Base-by-base conservation (phyloP, 37 sponge, comb jelly and placozoan species). In the Mnemiopsis leidyi region DNA sequence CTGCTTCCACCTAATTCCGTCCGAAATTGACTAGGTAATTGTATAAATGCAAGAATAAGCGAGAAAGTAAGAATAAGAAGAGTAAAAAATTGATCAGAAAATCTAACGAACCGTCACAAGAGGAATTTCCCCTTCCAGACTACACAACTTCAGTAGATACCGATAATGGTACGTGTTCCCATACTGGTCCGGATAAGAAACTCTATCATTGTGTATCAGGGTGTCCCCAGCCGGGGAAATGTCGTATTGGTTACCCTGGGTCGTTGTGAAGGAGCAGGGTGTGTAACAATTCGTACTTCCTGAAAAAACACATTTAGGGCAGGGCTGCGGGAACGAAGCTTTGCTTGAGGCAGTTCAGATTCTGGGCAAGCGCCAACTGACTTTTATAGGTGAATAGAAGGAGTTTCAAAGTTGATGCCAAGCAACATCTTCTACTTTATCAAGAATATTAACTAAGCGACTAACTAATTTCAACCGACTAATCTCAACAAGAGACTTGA, bases 131-230 rank as follows among this genome's bases (percentile, higher is more conserved):
- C 79, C 79, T 20, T 77, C 73, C 7, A 5, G 26, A 85, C 90
- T 40, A 85, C 90, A 85, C 23, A 85, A 13, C 90, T 85, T 85
- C 90, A 85, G 38, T 61, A 2, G 33, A 61, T 85, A 85, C 2
- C 90, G 23, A 33, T 40, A 85, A 61, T 85, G 90, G 61, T 36
- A 85, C 24, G 48, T 85, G 25, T 85, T 39, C 0, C 90, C 90
- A 13, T 21, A 16, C 90, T 85, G 40, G 61, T 85, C 90, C 29
- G 90, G 90, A 26, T 25, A 85, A 1, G 90, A 40, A 18, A 23
- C 36, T 1, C 30, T 38, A 0, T 38, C 24, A 40, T 85, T 61
- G 90, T 40, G 36, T 16, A 85, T 33, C 48, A 85, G 32, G 24
- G n/a, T 37, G 0, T 18, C 29, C 21, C 61, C 35, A 0, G 23